Evolutionary conservation across 1,140 invertebrate genomes (phyloP), one percentile per base, ranked within the genome.

Genomic region (Pseudomyrmex concolor): DNA sequence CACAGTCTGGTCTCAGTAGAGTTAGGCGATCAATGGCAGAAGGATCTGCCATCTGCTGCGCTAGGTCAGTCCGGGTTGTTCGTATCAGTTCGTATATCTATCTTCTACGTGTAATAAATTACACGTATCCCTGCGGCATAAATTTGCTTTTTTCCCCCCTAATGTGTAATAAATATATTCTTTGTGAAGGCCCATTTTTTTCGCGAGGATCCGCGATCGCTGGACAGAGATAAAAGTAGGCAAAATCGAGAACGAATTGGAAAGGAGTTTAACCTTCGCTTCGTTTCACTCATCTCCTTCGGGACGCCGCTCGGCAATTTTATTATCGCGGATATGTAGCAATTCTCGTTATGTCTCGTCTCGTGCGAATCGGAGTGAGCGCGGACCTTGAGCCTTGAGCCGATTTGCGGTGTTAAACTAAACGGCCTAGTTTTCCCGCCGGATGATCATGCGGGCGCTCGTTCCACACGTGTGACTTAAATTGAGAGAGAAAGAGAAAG

Each of bases 381-480:
- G 57, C n/a, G 48, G 48, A 78, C 66, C 76, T 80, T 80, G 76
- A 71, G n/a, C 66, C 76, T 80, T 80, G 76, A 71, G n/a, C 45
- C 15, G 34, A 80, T 80, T 80, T 9, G 64, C 76, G 66, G 50
- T 51, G 9, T 54, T 19, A 19, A 72, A 59, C 55, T 60, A 50
- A 55, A 67, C 13, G 43, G 43, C n/a, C 54, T 60, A 70, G 51
- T 80, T 80, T 70, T 60, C 76, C 15, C 15, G 15, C 1, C 19
- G 19, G 64, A 60, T 50, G 51, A 8, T 45, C 64, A 70, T 57
- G 64, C 50, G 64, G 50, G 34, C 34, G 34, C 34, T 59, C 17
- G 13, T 67, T 66, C 25, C 62, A 54, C 15, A 54, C 62, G 7
- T 25, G 34, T 43, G 19, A 25, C 19, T 78, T 25, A 59, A 80